Base-by-base conservation (phyloP, 1,140 invertebrate genomes). In the Pogonus chalceus region DNA sequence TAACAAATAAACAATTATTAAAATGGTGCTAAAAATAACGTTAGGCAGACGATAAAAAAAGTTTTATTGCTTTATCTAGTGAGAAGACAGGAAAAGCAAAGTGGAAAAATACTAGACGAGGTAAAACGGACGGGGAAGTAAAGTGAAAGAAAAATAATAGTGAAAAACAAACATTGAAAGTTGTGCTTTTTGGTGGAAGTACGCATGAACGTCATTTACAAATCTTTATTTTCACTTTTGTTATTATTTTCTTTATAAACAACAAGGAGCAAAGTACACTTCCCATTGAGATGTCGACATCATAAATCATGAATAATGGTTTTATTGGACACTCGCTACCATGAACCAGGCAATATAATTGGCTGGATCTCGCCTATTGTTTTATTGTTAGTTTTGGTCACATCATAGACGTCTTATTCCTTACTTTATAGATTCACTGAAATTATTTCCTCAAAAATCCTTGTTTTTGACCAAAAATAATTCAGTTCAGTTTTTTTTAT, bases 181-280 rank as follows among this genome's bases (percentile, higher is more conserved):
- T 43, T 43, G 37, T 12, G 37, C 18, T 31, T 31, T 7, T 14
- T 4, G 26, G 7, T 43, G 37, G 37, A 43, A 10, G 18, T 43
- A 18, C 37, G 37, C 37, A 43, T 43, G 37, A 43, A 18, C 18
- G 18, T 4, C 37, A 18, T 43, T 43, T 43, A 43, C 37, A 43
- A 43, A 43, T 43, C 18, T 43, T 7, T 43, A 43, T 43, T 43
- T 43, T 43, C 37, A 16, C 37, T 43, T 43, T 43, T 43, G 37
- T 43, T 43, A 43, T 43, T 43, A 43, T 43, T 43, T 43, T 43
- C 37, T 43, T 43, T 43, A 43, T 43, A 43, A 43, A 43, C 37
- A 43, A 18, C 18, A 9, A 9, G 37, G 18, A 9, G n/a, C 37
- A 16, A 43, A 12, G 37, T 43, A 43, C 37, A 43, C 4, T 9